phyloP scores from a whole-genome alignment of 2,113 vertebrate species.

The Porphyrio hochstetteri region DNA sequence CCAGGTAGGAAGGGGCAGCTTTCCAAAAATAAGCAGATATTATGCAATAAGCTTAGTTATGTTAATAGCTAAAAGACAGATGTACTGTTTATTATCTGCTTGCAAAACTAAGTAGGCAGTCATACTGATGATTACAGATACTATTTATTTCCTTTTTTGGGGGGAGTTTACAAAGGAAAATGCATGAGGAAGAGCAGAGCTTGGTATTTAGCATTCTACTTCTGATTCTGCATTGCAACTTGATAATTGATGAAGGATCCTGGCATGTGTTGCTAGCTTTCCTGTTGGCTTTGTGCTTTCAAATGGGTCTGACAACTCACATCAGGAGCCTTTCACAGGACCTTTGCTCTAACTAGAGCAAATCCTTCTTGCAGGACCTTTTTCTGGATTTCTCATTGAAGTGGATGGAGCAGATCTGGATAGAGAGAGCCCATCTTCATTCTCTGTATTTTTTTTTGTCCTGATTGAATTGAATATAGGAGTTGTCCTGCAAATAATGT shows the following conservation, averaged over 20 bases:
- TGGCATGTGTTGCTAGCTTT: not conserved
- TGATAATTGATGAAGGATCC: not conserved
- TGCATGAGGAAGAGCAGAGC: not conserved
- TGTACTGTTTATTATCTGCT: conserved; percentile 19
- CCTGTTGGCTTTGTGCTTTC: not conserved
- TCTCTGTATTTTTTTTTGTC: not conserved
- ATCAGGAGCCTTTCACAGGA: not conserved
- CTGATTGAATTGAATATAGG: not conserved
- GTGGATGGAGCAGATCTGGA: not conserved
- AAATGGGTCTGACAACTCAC: not conserved
- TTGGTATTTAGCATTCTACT: not conserved
- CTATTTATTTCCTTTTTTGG: not conserved
- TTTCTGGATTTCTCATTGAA: not conserved
- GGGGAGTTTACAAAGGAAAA: too few relatives aligned
- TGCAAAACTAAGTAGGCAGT: not conserved
- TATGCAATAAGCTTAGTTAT: conserved; percentile 40
- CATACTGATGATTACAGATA: not conserved
- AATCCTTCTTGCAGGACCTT: not conserved
- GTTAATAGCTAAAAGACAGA: not conserved
- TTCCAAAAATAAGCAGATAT: conserved; percentile 32
- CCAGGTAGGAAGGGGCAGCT: conserved; percentile 9
- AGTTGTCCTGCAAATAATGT: not conserved
- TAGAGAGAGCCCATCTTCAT: not conserved
- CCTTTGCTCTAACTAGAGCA: not conserved
- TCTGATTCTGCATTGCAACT: not conserved